phyloP scores from a whole-genome alignment of 2,113 vertebrate genomes.

The Barbus barbus region DNA sequence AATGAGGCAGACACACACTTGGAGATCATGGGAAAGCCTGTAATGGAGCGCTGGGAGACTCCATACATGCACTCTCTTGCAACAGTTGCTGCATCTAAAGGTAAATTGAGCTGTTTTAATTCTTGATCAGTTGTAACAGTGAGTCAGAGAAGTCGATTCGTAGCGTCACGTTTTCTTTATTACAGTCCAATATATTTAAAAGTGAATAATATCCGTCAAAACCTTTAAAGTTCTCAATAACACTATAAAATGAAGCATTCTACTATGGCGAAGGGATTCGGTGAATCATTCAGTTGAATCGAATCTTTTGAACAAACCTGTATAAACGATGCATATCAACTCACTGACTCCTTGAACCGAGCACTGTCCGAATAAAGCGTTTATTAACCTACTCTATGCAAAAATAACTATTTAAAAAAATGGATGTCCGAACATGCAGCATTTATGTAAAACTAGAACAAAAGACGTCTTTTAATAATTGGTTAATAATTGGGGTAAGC shows the following conservation, averaged over 20 bases:
- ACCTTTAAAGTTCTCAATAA: background rate
- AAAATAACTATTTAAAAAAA: no score
- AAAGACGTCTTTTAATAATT: no score
- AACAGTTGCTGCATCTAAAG: conserved; percentile 82
- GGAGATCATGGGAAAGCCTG: conserved; percentile 94
- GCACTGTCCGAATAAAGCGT: background rate
- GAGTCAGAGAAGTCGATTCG: background rate
- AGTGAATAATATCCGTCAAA: background rate
- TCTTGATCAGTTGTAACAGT: background rate
- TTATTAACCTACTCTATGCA: background rate
- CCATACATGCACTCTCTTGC: conserved; percentile 96
- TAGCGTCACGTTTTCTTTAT: background rate
- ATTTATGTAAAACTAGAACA: background rate
- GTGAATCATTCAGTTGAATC: background rate
- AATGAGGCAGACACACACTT: conserved; percentile 84
- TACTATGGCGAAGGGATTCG: background rate
- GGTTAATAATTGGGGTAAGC: no score
- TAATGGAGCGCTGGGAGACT: conserved; percentile 98
- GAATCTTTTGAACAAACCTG: background rate
- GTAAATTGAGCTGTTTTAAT: conserved; percentile 73
- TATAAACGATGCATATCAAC: background rate
- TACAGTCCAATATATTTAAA: background rate
- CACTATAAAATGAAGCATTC: background rate
- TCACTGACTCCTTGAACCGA: background rate
- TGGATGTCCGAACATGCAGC: background rate